These are phyloP conservation scores for Micronycteris hirsuta DNA, from an alignment of 2,113 vertebrate genomes.

Conservation along the genomic window DNA sequence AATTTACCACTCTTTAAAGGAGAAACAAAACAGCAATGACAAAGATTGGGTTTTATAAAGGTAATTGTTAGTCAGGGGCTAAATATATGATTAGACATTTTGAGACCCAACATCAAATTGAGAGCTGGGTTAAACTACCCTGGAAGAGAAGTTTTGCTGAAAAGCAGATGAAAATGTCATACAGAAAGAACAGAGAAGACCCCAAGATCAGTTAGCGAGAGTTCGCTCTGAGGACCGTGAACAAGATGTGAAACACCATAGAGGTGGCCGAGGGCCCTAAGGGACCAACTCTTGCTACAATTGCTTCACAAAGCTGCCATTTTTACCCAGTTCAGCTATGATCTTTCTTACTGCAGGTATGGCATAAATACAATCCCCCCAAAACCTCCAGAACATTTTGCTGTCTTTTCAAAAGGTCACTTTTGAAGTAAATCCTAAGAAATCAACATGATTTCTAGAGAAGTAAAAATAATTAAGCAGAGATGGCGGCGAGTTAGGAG, in stretches of 20 bases:
- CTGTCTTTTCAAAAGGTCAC: neutral
- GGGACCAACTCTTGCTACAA: neutral
- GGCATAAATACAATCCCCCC: neutral
- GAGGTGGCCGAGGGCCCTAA: rapidly evolving
- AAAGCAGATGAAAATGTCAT: neutral
- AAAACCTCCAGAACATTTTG: neutral
- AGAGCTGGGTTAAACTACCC: neutral
- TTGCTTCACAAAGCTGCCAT: neutral
- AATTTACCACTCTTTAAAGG: neutral
- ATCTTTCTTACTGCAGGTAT: neutral
- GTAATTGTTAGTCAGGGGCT: neutral
- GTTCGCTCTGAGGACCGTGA: neutral
- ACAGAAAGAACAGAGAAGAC: neutral
- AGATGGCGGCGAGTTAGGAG: no score
- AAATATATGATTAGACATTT: neutral
- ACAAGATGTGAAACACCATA: neutral
- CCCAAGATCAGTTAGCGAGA: neutral
- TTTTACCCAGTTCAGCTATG: neutral
- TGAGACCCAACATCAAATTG: neutral
- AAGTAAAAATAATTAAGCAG: no score
- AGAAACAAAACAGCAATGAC: neutral
- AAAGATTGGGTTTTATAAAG: neutral
- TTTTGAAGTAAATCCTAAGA: neutral
- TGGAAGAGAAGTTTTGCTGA: neutral
- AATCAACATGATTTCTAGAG: neutral